Evolutionary conservation across 2,888 invertebrate species (phyloP).

Genomic region (Coecobrya sp.): DNA sequence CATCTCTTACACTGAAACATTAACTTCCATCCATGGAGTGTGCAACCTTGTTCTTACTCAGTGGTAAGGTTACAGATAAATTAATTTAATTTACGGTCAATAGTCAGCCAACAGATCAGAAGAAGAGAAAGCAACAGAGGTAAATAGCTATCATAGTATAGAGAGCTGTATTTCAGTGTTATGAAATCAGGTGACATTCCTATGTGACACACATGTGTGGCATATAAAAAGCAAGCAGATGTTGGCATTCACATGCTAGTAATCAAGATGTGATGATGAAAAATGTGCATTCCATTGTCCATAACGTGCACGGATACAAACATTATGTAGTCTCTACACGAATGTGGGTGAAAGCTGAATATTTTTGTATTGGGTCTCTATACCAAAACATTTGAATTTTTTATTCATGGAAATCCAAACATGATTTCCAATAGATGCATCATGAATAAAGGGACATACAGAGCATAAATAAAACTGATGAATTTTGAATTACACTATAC

Average conservation of each 20-base stretch:
- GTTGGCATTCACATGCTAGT: constrained; percentile 41
- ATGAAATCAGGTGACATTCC: not conserved
- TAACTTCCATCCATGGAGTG: not conserved
- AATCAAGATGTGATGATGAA: constrained; percentile 14
- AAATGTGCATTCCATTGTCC: constrained; percentile 28
- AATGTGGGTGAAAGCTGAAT: not conserved
- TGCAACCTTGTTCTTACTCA: not conserved
- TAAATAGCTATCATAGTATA: not conserved
- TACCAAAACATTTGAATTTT: not conserved
- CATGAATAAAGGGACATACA: not conserved
- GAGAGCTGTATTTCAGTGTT: not conserved
- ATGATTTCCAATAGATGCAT: not conserved
- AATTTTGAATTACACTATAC: not conserved
- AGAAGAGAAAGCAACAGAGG: not conserved
- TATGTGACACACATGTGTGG: not conserved
- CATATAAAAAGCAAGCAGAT: constrained; percentile 16
- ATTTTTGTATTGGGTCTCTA: not conserved
- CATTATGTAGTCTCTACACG: not conserved
- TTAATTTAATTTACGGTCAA: constrained; percentile 28
- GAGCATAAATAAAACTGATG: not conserved
- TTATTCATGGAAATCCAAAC: not conserved
- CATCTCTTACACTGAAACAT: not conserved
- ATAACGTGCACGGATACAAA: not conserved
- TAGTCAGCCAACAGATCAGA: not conserved
- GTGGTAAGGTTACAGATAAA: not conserved